A percentile compares a stretch with the other conserved stretches of the same genome.
These are phyloP conservation scores for Teleogryllus oceanicus DNA, from an alignment of 2,888 invertebrate genomes.

Conservation along the genomic window DNA sequence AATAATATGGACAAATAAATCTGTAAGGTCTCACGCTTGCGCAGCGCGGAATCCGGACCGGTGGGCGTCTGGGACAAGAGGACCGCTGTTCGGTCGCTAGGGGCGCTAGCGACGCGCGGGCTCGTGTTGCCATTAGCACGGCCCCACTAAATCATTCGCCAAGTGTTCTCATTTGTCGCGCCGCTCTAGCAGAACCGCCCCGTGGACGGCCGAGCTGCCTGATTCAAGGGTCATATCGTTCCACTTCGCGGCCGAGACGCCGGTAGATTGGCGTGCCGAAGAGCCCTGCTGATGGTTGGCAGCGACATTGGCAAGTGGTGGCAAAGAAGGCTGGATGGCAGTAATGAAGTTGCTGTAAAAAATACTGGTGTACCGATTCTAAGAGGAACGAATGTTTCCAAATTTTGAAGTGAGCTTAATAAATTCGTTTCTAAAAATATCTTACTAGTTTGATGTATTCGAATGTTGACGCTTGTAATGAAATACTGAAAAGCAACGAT, in stretches of 20 bases:
- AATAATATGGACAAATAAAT: conserved; percentile 9
- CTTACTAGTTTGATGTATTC: too few species aligned
- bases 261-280: too few species aligned
- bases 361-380: too few species aligned
- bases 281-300: too few species aligned
- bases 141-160: background rate
- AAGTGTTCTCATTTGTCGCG: conserved; percentile 18
- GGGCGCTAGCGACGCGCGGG: background rate
- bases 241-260: background rate
- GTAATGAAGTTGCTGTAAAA: too few species aligned
- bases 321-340: too few species aligned
- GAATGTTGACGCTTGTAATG: too few species aligned
- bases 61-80: background rate
- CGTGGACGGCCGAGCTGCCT: background rate
- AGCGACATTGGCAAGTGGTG: too few species aligned
- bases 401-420: too few species aligned
- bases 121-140: background rate
- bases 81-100: background rate
- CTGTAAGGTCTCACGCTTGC: background rate
- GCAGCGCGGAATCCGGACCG: background rate
- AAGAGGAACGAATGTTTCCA: too few species aligned
- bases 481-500: too few species aligned
- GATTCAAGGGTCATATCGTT: background rate
- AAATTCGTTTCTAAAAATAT: too few species aligned
- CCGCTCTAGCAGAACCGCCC: background rate